Evolutionary conservation across 2,888 invertebrate species (phyloP).

Genomic region (Hydropsyche betteni): DNA sequence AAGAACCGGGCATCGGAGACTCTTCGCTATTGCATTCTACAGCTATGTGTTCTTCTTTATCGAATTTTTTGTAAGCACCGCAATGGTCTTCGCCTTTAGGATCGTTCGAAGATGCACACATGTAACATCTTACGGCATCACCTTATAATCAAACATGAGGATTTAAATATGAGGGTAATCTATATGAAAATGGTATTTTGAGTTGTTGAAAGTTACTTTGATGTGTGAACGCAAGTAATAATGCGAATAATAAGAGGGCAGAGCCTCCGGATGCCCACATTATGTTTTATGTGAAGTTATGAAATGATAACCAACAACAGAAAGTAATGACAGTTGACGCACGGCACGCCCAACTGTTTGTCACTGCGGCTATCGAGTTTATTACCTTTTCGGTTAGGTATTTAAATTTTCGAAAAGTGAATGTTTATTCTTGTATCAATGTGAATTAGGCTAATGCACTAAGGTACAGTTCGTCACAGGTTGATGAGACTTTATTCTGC

Average conservation of each 20-base stretch:
- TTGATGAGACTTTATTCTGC: too few relatives aligned
- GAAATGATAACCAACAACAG: background rate
- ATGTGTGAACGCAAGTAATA: background rate
- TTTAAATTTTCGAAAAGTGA: too few relatives aligned
- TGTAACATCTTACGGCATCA: slow-evolving; percentile 86
- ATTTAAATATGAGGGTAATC: too few relatives aligned
- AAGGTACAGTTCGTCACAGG: too few relatives aligned
- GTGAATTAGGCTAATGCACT: too few relatives aligned
- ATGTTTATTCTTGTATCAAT: too few relatives aligned
- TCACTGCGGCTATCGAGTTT: background rate
- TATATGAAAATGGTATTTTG: too few relatives aligned
- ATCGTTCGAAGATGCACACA: slow-evolving; percentile 90
- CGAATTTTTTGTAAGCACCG: slow-evolving; percentile 88
- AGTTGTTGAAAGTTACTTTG: too few relatives aligned
- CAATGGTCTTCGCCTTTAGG: slow-evolving; percentile 84
- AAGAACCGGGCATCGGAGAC: slow-evolving; percentile 92
- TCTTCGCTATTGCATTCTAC: slow-evolving; percentile 95
- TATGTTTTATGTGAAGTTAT: background rate
- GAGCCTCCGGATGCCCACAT: slow-evolving; percentile 1
- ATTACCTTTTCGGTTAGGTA: background rate
- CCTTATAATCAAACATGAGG: slow-evolving; percentile 59
- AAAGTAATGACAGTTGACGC: slow-evolving; percentile 5
- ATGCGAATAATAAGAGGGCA: background rate
- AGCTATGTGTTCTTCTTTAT: slow-evolving; percentile 84
- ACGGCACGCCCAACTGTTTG: slow-evolving; percentile 26